Base-by-base conservation (phyloP, 92 coral and sea anemone species). In the Umimayanthus chanpuru region DNA sequence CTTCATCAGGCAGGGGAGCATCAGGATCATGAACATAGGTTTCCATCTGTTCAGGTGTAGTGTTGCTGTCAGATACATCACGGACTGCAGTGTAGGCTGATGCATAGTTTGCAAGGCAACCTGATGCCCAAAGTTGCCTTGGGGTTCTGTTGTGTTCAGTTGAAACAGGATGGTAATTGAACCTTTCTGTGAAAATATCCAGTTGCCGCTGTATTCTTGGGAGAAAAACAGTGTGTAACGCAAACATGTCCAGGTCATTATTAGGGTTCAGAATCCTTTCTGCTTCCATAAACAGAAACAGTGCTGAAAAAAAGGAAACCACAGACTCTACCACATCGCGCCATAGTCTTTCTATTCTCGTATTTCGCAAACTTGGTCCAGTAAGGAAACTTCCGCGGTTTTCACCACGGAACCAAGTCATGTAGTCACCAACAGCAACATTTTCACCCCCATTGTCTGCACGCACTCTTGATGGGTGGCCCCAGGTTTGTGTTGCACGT, bases 381-480 rank as follows among this genome's bases (percentile, higher is more conserved):
- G 94, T 89, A 29, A 94, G 72, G 43, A 89, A 85, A 79, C 94
- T 93, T 4, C 91, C 94, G 26, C 91, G 64, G 50, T 76, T 76
- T 18, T 43, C 79, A 7, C 94, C 94, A 3, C 90, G 40, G 6
- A 14, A 85, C 84, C 89, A 87, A 3, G 73, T 70, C 79, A 88
- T 92, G 81, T 88, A 82, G 12, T 87, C 88, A 0, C 90, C 91
- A 8, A 93, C 91, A 11, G 93, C 91, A 38, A 90, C 83, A 85
- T 90, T 92, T 43, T 92, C 95, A 0, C 92, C 92, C 2, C 92
- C 94, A 61, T 89, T 73, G 32, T 92, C 94, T 81, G 92, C 89
- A 30, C 94, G 23, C 39, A 91, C 92, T 21, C 92, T 76, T 1
- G 90, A 92, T 74, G 91, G 93, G 49, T 86, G 89, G 12, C 92